Percentiles rank a stretch among this genome's conserved stretches.
These are phyloP conservation scores for Salvelinus fontinalis DNA, from an alignment of 2,113 vertebrate genomes.

Conservation along the genomic window DNA sequence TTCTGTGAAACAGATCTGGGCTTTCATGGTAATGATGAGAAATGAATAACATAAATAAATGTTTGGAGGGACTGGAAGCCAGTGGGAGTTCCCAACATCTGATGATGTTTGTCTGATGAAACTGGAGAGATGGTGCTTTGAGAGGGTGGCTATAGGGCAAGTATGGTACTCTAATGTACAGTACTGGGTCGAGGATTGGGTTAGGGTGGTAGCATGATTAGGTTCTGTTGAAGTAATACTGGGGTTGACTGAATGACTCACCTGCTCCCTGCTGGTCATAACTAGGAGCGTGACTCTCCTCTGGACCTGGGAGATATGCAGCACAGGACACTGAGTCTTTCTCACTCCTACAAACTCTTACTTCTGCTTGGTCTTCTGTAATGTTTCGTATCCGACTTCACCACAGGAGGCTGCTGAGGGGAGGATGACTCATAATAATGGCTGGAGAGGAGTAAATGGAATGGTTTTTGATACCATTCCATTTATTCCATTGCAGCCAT, in stretches of 20 bases:
- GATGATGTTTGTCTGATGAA: constrained; percentile 21
- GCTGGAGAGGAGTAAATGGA: too few species aligned
- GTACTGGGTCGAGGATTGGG: too few species aligned
- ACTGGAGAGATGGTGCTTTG: background rate
- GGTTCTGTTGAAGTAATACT: background rate
- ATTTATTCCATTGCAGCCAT: too few species aligned
- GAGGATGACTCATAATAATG: too few species aligned
- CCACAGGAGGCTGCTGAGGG: too few species aligned
- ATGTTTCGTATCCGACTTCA: background rate
- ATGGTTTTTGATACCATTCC: too few species aligned
- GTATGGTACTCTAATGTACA: too few species aligned
- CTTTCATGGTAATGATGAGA: constrained; percentile 7
- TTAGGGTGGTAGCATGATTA: too few species aligned
- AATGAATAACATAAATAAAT: background rate
- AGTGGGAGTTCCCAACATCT: background rate
- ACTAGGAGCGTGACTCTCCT: constrained; percentile 40
- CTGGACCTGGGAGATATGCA: constrained; percentile 42
- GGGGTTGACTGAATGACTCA: constrained; percentile 50
- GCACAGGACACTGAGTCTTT: background rate
- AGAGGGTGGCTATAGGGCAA: background rate
- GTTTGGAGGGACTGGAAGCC: constrained; percentile 17
- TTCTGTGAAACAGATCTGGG: constrained; percentile 53
- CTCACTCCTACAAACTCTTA: background rate
- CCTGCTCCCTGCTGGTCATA: constrained; percentile 63
- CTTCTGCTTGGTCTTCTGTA: background rate